These are phyloP conservation scores for Ferdinandea cuprea DNA, from an alignment of 2,888 invertebrate genomes.

Conservation along the genomic window DNA sequence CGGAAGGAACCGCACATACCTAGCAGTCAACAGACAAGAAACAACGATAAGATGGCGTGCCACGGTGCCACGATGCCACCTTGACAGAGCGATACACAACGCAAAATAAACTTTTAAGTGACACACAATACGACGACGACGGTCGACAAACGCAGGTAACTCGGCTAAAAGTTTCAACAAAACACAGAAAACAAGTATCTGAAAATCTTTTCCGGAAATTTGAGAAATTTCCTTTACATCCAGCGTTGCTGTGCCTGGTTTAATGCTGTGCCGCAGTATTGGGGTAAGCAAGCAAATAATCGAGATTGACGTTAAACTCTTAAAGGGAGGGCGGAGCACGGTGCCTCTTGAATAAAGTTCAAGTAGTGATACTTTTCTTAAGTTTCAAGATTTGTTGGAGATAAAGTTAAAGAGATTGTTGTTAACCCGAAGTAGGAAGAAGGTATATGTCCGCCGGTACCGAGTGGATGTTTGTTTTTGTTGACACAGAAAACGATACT, in stretches of 20 bases:
- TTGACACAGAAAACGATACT: no score
- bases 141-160: no score
- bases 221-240: conserved; percentile 35
- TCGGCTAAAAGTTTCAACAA: conserved; percentile 9
- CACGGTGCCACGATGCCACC: not conserved
- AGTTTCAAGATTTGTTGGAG: not conserved
- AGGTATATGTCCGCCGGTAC: no score
- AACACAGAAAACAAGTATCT: conserved; percentile 9
- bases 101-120: conserved; percentile 3
- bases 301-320: not conserved
- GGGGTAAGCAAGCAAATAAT: not conserved
- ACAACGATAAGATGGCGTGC: conserved; percentile 1
- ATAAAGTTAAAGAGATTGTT: no score
- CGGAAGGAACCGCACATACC: conserved; percentile 12
- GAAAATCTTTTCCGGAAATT: conserved; percentile 43
- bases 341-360: not conserved
- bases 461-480: no score
- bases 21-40: conserved; percentile 16
- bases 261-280: not conserved
- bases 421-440: no score
- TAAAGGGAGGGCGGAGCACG: no score
- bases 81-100: not conserved
- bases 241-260: not conserved
- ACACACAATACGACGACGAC: conserved; percentile 21
- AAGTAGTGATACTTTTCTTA: not conserved